These are phyloP conservation scores for Patella vulgata DNA, from an alignment of 1,140 invertebrate species.

Conservation along the genomic window DNA sequence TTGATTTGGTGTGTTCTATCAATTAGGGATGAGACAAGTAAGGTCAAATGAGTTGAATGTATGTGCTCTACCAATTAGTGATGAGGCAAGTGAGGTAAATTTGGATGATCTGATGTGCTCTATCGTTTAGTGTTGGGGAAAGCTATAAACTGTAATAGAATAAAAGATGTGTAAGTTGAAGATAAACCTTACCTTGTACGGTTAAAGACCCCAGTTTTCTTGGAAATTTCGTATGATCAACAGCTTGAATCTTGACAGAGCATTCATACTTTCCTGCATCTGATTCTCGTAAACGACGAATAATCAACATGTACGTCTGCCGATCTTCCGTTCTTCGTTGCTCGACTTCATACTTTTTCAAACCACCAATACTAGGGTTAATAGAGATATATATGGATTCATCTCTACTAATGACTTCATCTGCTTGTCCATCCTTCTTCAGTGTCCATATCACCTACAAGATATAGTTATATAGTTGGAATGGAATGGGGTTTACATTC, in stretches of 20 bases:
- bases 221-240: constrained; percentile 29
- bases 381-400: constrained; percentile 30
- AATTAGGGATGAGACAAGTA: too few species aligned
- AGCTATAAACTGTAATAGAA: too few species aligned
- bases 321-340: constrained; percentile 29
- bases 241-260: constrained; percentile 33
- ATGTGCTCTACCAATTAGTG: too few species aligned
- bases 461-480: background rate
- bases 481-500: too few species aligned
- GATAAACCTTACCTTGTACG: constrained; percentile 41
- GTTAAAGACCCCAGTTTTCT: constrained; percentile 37
- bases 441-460: constrained; percentile 36
- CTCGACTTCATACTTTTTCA: constrained; percentile 47
- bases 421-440: constrained; percentile 15
- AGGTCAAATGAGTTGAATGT: too few species aligned
- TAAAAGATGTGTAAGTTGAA: too few species aligned
- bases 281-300: constrained; percentile 41
- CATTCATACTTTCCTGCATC: constrained; percentile 52
- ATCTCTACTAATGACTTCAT: constrained; percentile 32
- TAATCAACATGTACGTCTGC: constrained; percentile 45
- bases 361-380: constrained; percentile 38
- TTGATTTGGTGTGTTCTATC: too few species aligned
- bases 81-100: too few species aligned
- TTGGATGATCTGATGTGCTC: too few species aligned
- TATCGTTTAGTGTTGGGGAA: too few species aligned